phyloP scores from a whole-genome alignment of 2,888 invertebrate genomes.

The Tryphoninae sp. region DNA sequence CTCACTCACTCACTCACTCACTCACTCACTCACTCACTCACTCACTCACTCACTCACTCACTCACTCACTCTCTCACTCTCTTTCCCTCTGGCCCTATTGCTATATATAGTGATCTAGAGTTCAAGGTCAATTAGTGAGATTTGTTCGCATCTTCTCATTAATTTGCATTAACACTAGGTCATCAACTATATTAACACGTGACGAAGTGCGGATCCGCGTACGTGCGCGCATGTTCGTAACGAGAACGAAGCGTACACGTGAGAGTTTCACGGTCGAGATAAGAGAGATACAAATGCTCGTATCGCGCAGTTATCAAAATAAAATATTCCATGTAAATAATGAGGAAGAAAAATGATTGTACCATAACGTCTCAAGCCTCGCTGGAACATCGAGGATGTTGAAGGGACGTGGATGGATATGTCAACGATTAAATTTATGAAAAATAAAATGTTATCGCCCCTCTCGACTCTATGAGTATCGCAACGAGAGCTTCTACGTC shows the following conservation, averaged over 20 bases:
- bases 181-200: constrained; percentile 44
- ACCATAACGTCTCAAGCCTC: too few relatives aligned
- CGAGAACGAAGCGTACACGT: constrained; percentile 4
- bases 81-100: too few relatives aligned
- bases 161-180: constrained; percentile 53
- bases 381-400: too few relatives aligned
- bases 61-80: too few relatives aligned
- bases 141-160: constrained; percentile 41
- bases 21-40: too few relatives aligned
- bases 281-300: not conserved
- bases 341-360: not conserved
- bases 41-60: too few relatives aligned
- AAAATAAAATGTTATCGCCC: too few relatives aligned
- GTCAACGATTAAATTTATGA: too few relatives aligned
- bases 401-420: too few relatives aligned
- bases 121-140: constrained; percentile 21
- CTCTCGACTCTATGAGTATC: too few relatives aligned
- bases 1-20: too few relatives aligned
- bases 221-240: not conserved
- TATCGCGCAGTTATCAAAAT: not conserved
- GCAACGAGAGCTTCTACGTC: too few relatives aligned
- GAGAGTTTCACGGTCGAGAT: constrained; percentile 18
- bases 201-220: constrained; percentile 12
- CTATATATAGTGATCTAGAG: not conserved
- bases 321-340: not conserved